Evolutionary conservation across 2,888 invertebrate genomes (phyloP).

Genomic region (Periphyllus acericola): DNA sequence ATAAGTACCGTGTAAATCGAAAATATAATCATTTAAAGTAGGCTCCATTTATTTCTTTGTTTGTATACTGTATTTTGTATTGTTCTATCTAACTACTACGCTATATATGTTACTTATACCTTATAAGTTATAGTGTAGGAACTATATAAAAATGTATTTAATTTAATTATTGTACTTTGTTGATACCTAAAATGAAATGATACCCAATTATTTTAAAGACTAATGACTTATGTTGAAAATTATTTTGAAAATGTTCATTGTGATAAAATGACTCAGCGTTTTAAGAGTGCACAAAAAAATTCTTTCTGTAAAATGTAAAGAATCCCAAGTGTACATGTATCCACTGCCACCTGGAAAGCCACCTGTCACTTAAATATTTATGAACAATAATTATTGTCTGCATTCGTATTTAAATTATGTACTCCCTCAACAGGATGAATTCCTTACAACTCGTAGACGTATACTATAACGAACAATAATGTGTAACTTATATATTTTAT

Average conservation of each 20-base stretch:
- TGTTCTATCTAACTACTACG: too few species aligned
- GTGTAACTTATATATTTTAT: too few species aligned
- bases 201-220: background rate
- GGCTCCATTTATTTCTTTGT: too few species aligned
- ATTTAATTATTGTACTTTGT: background rate
- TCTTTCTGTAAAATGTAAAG: slow-evolving; percentile 3
- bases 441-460: background rate
- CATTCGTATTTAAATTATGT: slow-evolving; percentile 9
- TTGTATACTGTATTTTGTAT: too few species aligned
- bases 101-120: too few species aligned
- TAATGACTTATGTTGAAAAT: background rate
- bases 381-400: slow-evolving; percentile 1
- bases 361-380: background rate
- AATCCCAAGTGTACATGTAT: background rate
- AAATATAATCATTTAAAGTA: too few species aligned
- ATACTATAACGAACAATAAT: background rate
- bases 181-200: background rate
- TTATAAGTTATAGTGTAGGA: too few species aligned
- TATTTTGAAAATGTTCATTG: background rate
- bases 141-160: background rate
- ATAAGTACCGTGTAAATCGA: too few species aligned
- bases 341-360: background rate
- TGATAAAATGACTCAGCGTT: slow-evolving; percentile 23
- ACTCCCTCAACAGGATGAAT: background rate
- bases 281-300: background rate